Conservation (phyloP, 2,797 vertebrate species). For the Paratrypauchen microcephalus region DNA sequence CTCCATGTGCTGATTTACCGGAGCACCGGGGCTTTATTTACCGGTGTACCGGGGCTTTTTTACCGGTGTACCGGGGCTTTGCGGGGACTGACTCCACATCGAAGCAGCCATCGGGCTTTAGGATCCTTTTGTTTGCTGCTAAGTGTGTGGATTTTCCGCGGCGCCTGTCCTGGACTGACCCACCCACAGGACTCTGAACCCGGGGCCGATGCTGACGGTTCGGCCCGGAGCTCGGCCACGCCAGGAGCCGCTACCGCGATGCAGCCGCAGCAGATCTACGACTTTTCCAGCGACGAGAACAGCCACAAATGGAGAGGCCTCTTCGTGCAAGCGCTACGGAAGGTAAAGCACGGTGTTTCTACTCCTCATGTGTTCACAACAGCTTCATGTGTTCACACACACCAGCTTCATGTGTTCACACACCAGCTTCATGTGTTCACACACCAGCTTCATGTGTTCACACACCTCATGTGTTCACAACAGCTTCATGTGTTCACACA, state of each 20-base stretch:
- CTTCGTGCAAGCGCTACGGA: constrained; percentile 90
- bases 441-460: too few relatives aligned
- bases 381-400: too few relatives aligned
- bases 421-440: too few relatives aligned
- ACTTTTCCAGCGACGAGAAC: constrained; percentile 96
- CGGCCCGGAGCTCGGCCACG: constrained; percentile 78
- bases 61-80: constrained; percentile 34
- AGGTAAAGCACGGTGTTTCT: constrained; percentile 73
- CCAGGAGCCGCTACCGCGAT: constrained; percentile 83
- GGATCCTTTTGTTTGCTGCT: constrained; percentile 26
- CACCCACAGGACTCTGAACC: constrained; percentile 72
- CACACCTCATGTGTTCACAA: too few relatives aligned
- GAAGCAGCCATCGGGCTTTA: constrained; percentile 22
- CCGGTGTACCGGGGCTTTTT: constrained; percentile 34
- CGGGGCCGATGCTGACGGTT: constrained; percentile 86
- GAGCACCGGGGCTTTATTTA: constrained; percentile 37
- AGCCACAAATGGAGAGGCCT: constrained; percentile 96
- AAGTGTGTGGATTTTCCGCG: constrained; percentile 48
- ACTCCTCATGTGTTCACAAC: too few relatives aligned
- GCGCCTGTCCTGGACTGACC: constrained; percentile 75
- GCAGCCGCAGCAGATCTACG: constrained; percentile 94
- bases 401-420: too few relatives aligned
- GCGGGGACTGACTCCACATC: constrained; percentile 19
- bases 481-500: too few relatives aligned
- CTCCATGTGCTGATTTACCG: constrained; percentile 56